Base-by-base conservation (phyloP, 1,140 invertebrate species). In the Procambarus virginalis region DNA sequence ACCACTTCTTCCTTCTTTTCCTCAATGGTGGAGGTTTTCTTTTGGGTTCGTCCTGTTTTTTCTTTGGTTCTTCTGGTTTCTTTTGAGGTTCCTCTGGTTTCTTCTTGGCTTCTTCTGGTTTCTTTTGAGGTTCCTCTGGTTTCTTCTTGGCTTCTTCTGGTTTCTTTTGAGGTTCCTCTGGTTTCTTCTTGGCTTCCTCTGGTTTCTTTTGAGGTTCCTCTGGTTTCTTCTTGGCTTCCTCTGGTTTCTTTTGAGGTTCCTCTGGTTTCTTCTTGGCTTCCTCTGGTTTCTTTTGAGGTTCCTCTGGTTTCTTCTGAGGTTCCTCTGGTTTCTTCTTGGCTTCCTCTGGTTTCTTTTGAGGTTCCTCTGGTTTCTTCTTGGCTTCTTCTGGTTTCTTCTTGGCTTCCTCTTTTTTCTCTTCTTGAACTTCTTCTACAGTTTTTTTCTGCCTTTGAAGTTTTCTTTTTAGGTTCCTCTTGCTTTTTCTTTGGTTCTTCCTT, bases 341-440 rank as follows among this genome's bases (percentile, higher is more conserved):
- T 48, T 84, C 89, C 46, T 90, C 89, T 51, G 78, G 64, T 64
- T n/a, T n/a, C n/a, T n/a, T n/a, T n/a, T n/a, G n/a, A n/a, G n/a
- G n/a, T n/a, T n/a, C n/a, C n/a, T n/a, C n/a, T n/a, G n/a, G n/a
- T n/a, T 84, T 90, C 46, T 88, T 68, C 68, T 88, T 68, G 2
- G 46, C 12, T n/a, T 34, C 34, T 68, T 83, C 58, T 34, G 78
- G 64, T 64, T 84, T 90, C 46, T 88, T 68, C 68, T 88, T 68
- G 2, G 46, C 12, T n/a, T 34, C 34, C 68, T 83, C 58, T 34
- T 68, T 68, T 45, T 81, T 87, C 9, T 87, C 77, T 34, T 87
- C 77, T 49, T 79, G 51, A 3, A 49, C n/a, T 20, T 51, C 82
- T 22, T 20, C 82, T 84, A 75, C 83, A 10, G 46, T 60, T 55